Evolutionary conservation across 1,140 invertebrate genomes (phyloP).

Genomic region (Catajapyx aquilonaris): DNA sequence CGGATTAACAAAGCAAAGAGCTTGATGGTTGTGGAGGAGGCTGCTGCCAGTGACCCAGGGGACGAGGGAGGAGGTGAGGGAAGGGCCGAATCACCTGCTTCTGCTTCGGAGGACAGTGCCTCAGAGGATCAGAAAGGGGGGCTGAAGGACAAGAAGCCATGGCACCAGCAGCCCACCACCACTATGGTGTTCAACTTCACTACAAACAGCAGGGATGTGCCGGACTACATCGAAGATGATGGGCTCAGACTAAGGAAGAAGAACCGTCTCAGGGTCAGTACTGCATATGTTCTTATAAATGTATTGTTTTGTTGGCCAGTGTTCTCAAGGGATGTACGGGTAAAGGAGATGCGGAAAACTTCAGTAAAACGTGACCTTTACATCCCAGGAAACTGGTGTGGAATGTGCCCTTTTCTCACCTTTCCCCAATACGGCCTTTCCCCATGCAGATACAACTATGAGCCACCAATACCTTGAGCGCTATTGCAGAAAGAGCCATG

Average conservation of each 20-base stretch:
- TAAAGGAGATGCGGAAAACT: too few species aligned
- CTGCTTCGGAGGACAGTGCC: constrained; percentile 1
- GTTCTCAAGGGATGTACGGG: too few species aligned
- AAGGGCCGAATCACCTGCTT: background rate
- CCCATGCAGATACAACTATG: too few species aligned
- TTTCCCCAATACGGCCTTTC: too few species aligned
- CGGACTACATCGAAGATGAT: constrained; percentile 77
- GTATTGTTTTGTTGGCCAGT: too few species aligned
- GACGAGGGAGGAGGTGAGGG: constrained; percentile 10
- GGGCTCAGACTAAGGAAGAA: constrained; percentile 44
- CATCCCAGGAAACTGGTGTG: too few species aligned
- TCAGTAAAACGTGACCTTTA: too few species aligned
- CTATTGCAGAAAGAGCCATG: too few species aligned
- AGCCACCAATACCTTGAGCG: too few species aligned
- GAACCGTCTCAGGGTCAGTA: constrained; percentile 44
- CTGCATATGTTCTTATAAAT: too few species aligned
- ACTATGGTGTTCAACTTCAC: constrained; percentile 75
- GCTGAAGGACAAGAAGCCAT: constrained; percentile 26
- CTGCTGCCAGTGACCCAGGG: constrained; percentile 26
- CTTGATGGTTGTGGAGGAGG: constrained; percentile 12
- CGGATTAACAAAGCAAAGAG: constrained; percentile 42
- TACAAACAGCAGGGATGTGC: constrained; percentile 40
- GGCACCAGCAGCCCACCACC: constrained; percentile 31
- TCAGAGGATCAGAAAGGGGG: constrained; percentile 15
- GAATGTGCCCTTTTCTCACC: too few species aligned